Evolutionary conservation across 2,113 vertebrate species (phyloP), one percentile per base, ranked within the genome.

Genomic region (Salvelinus alpinus): DNA sequence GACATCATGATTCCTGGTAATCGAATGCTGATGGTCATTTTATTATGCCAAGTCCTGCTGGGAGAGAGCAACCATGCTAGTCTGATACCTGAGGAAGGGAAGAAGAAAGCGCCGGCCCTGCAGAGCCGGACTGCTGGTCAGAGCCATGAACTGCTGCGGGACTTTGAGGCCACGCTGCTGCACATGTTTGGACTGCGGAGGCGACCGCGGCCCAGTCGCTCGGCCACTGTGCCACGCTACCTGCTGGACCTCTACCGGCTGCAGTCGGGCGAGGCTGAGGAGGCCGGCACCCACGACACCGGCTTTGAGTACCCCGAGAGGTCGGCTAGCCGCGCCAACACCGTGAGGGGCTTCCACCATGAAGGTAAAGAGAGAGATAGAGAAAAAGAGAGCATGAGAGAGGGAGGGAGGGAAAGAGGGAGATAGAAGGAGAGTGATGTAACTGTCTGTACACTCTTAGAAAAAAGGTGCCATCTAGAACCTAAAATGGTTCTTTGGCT

Each of bases 1-100:
- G 96, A 98, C 97, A 99, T 96, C 97, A 99, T 99, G 97, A 97
- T 97, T 97, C 96, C 96, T 97, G 97, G 97, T 99, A 99, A 96
- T 96, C 97, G 95, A 96, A 96, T 98, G 97, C 98, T 98, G 97
- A 99, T 99, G 97, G 97, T 99, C 94, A 95, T 98, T 95, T 95
- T 99, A 96, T 94, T 99, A 95, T 98, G 97, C 96, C 97, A 97
- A 97, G 95, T 97, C 94, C 95, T 99, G 94, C 95, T 99, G 92
- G 96, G 97, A 95, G 97, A 97, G 92, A 94, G 94, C 86, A 95
- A 93, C 95, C 96, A 96, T 95, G 97, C 98, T 95, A 98, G 96
- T 95, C 93, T 99, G 93, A 97, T 98, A 94, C 96, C 96, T 60
- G 97, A 98, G 94, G 93, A 95, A 90, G 97, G 96, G 89, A 98